These are phyloP conservation scores for Cyrtonyx montezumae DNA, from an alignment of 2,113 vertebrate species.

Conservation along the genomic window DNA sequence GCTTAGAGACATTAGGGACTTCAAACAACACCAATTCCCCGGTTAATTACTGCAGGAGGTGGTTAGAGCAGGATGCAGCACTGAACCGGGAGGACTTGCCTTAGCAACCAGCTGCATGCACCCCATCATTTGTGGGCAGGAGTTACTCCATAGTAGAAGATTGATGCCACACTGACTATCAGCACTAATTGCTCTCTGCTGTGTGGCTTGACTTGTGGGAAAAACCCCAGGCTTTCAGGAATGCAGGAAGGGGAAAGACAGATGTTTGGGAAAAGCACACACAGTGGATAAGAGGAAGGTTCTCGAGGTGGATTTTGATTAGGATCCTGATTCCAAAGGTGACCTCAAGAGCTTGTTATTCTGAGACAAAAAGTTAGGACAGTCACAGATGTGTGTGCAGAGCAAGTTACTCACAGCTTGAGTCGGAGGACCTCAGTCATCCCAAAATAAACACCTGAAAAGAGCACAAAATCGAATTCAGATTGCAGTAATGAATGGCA, in stretches of 20 bases:
- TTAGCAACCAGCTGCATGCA: constrained; percentile 5
- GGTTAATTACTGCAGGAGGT: constrained; percentile 8
- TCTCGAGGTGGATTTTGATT: neutral
- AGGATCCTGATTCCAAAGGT: neutral
- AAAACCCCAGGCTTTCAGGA: neutral
- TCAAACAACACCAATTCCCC: neutral
- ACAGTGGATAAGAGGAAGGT: neutral
- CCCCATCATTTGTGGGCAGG: constrained; percentile 6
- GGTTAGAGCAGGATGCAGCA: constrained; percentile 22
- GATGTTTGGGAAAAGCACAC: neutral
- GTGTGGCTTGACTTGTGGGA: neutral
- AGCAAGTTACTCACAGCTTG: neutral
- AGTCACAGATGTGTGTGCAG: neutral
- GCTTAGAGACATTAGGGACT: neutral
- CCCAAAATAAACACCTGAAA: neutral
- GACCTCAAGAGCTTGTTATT: neutral
- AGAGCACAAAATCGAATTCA: neutral
- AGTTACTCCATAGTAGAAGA: constrained; percentile 16
- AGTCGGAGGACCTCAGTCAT: neutral
- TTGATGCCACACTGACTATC: neutral
- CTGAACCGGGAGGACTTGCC: constrained; percentile 18
- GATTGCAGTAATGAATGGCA: neutral
- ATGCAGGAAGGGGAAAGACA: neutral
- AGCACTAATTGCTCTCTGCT: constrained; percentile 8
- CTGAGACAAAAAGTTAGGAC: neutral